These are phyloP conservation scores for Panurus biarmicus DNA, from an alignment of 2,113 vertebrate species.

Conservation along the genomic window DNA sequence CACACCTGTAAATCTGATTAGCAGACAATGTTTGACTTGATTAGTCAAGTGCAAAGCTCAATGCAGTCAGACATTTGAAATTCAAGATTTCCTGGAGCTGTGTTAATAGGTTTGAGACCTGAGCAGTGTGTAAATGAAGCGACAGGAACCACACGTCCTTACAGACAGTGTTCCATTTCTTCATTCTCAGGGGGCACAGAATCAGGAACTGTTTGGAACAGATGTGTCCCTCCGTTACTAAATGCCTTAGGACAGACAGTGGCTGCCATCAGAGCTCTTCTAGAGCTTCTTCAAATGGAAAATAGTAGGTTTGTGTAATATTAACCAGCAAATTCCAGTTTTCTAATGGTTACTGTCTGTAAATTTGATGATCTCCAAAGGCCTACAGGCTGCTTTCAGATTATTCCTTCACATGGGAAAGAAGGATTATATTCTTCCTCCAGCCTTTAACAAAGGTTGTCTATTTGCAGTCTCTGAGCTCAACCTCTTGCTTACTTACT, in stretches of 20 bases:
- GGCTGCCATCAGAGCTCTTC: background rate
- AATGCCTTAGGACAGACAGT: background rate
- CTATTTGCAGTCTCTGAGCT: background rate
- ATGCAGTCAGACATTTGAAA: background rate
- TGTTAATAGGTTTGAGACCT: slow-evolving; percentile 11
- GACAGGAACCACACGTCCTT: background rate
- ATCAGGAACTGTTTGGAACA: background rate
- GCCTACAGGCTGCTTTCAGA: background rate
- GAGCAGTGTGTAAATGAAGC: background rate
- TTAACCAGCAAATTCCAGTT: background rate
- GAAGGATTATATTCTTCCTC: background rate
- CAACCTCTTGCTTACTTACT: background rate
- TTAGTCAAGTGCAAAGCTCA: slow-evolving; percentile 34
- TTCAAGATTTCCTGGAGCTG: slow-evolving; percentile 46
- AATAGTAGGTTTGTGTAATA: background rate
- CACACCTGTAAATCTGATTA: slow-evolving; percentile 40
- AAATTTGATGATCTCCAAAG: background rate
- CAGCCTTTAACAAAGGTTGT: background rate
- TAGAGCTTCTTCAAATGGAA: background rate
- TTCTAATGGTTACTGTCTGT: background rate
- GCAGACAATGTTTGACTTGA: slow-evolving; percentile 29
- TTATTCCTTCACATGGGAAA: background rate
- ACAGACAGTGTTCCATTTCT: background rate
- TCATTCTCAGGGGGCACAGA: background rate
- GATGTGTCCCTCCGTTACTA: background rate